Percentiles rank a stretch among this genome's conserved stretches.
Evolutionary conservation across 2,888 invertebrate species (phyloP).

Genomic region (Heteropelma amictum): DNA sequence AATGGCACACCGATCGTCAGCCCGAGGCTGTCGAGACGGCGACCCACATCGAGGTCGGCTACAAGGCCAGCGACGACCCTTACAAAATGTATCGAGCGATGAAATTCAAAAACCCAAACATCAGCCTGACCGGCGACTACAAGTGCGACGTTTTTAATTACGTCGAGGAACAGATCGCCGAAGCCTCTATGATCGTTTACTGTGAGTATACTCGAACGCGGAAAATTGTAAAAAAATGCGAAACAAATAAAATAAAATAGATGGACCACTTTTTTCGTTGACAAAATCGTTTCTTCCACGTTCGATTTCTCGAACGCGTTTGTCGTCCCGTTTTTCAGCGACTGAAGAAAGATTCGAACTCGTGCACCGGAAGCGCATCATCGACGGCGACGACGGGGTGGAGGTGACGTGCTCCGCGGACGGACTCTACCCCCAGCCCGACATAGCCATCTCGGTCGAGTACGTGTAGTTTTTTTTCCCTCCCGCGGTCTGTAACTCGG

Average conservation of each 20-base stretch:
- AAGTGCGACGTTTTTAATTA: slow-evolving; percentile 80
- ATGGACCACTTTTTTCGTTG: too few species aligned
- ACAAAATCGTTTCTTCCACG: slow-evolving; percentile 37
- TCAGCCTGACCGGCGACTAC: slow-evolving; percentile 80
- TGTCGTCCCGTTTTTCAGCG: slow-evolving; percentile 66
- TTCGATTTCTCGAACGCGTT: slow-evolving; percentile 45
- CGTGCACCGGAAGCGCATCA: slow-evolving; percentile 63
- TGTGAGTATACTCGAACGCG: slow-evolving; percentile 80
- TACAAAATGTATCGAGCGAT: slow-evolving; percentile 79
- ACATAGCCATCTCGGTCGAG: slow-evolving; percentile 73
- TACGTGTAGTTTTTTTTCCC: slow-evolving; percentile 68
- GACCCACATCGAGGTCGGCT: slow-evolving; percentile 76
- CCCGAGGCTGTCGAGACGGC: slow-evolving; percentile 75
- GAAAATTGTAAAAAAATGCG: too few species aligned
- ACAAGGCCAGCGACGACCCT: slow-evolving; percentile 76
- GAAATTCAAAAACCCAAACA: slow-evolving; percentile 79
- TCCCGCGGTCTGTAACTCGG: too few species aligned
- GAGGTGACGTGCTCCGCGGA: slow-evolving; percentile 72
- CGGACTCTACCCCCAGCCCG: slow-evolving; percentile 74
- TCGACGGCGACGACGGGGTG: slow-evolving; percentile 68
- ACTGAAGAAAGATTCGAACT: slow-evolving; percentile 73
- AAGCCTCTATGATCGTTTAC: slow-evolving; percentile 80
- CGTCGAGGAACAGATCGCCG: slow-evolving; percentile 76
- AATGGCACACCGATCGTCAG: slow-evolving; percentile 77
- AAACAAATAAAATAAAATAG: neutral